Conservation (phyloP, 2,113 vertebrate species). For the Stercorarius parasiticus region DNA sequence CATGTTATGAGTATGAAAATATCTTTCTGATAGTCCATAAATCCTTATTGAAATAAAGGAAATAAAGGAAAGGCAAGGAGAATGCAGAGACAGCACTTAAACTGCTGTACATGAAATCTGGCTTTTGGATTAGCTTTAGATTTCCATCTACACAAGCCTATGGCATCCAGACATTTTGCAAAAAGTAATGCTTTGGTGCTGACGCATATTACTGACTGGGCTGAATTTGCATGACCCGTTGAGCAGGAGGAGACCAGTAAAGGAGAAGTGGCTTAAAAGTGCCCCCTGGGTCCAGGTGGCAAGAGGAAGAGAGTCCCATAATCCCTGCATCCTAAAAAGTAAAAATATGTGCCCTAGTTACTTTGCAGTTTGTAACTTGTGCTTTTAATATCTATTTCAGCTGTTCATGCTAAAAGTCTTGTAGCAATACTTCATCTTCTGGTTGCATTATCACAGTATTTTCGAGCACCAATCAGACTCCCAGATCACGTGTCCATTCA, state of each 20-base stretch:
- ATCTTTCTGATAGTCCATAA: conserved; percentile 65
- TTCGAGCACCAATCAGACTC: conserved; percentile 93
- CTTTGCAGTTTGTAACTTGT: conserved; percentile 10
- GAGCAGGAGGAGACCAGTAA: not conserved
- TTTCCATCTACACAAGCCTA: conserved; percentile 8
- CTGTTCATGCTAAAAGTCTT: conserved; percentile 94
- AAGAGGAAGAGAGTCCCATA: not conserved
- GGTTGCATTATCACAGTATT: conserved; percentile 94
- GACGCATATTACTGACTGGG: not conserved
- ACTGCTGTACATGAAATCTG: not conserved
- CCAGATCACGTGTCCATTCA: conserved; percentile 97
- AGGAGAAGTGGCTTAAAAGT: not conserved
- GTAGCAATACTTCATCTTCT: conserved; percentile 96
- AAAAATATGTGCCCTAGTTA: not conserved
- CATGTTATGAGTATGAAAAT: conserved; percentile 53
- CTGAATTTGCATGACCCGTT: not conserved
- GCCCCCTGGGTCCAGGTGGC: not conserved
- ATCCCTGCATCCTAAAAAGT: not conserved
- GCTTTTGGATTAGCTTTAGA: conserved; percentile 37
- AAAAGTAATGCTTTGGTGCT: not conserved
- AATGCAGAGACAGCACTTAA: conserved; percentile 16
- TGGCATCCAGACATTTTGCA: not conserved
- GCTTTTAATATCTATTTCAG: conserved; percentile 72
- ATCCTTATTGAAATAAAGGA: conserved; percentile 55
- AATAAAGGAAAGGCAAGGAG: conserved; percentile 38